A percentile compares a stretch with the other conserved stretches of the same genome.
Conservation (phyloP, 2,888 invertebrate species). For the Gastrophysa polygoni region DNA sequence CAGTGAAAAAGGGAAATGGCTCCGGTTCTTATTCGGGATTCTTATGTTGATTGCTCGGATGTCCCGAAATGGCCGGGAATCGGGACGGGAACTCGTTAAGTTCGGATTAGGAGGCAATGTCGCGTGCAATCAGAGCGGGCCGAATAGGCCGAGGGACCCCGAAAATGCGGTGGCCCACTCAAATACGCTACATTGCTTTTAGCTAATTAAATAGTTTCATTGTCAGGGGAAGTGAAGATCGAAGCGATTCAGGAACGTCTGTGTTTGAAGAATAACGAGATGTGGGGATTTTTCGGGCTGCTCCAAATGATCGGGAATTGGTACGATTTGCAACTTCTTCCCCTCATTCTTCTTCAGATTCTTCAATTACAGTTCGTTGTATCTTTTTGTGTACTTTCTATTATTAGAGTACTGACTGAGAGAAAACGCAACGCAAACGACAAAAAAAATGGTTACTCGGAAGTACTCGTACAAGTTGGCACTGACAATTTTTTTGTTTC, state of each 20-base stretch:
- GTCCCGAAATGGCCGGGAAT: slow-evolving; percentile 38
- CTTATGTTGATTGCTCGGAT: slow-evolving; percentile 55
- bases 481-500: too few relatives aligned
- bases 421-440: too few relatives aligned
- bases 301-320: too few relatives aligned
- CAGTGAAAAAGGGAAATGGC: slow-evolving; percentile 55
- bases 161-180: background rate
- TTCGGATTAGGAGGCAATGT: slow-evolving; percentile 57
- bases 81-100: slow-evolving; percentile 55
- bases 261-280: too few relatives aligned
- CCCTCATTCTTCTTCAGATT: too few relatives aligned
- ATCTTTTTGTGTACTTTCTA: too few relatives aligned
- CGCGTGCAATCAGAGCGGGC: slow-evolving; percentile 39
- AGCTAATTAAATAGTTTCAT: background rate
- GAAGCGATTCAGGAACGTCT: background rate
- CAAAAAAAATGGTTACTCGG: too few relatives aligned
- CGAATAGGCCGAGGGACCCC: background rate
- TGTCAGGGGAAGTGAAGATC: background rate
- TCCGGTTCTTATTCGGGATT: slow-evolving; percentile 51
- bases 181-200: background rate
- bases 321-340: too few relatives aligned
- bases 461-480: too few relatives aligned
- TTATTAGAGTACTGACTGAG: too few relatives aligned
- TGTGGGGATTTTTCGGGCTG: too few relatives aligned
- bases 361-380: too few relatives aligned